These are phyloP conservation scores for Gallirallus australis DNA, from an alignment of 2,797 vertebrate genomes.

Conservation along the genomic window DNA sequence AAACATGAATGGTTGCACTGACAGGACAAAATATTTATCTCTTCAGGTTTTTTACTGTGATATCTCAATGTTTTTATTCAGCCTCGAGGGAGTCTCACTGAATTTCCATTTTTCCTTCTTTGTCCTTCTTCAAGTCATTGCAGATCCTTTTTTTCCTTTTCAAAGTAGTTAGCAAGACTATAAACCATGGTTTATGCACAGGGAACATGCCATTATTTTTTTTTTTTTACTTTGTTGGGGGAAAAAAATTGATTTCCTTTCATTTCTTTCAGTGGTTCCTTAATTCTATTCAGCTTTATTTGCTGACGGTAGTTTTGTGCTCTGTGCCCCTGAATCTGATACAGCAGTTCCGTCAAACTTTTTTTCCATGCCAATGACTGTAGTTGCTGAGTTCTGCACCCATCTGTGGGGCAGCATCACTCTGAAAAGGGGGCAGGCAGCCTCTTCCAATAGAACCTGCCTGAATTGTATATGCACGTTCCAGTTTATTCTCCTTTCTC, in stretches of 20 bases:
- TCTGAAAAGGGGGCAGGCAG: background rate
- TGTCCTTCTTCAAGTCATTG: background rate
- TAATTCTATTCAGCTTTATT: background rate
- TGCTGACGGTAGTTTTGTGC: background rate
- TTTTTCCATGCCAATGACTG: too few relatives aligned
- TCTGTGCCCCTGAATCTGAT: background rate
- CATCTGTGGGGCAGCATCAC: background rate
- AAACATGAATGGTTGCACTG: background rate
- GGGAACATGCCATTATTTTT: background rate
- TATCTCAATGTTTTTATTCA: background rate
- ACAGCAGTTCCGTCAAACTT: background rate
- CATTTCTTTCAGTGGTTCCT: conserved; percentile 48
- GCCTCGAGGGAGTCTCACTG: background rate
- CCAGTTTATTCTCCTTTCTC: background rate
- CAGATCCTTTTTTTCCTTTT: conserved; percentile 9
- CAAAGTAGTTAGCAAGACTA: background rate
- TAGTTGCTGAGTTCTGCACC: background rate
- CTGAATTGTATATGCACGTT: fast-evolving
- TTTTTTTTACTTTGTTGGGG: background rate
- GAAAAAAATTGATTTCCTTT: conserved; percentile 45
- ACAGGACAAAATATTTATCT: background rate
- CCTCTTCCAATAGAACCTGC: background rate
- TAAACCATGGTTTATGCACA: background rate
- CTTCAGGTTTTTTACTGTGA: background rate
- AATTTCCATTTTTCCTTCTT: conserved; percentile 27